A percentile compares a stretch with the other conserved stretches of the same genome.
These are phyloP conservation scores for Anguilla rostrata DNA, from an alignment of 2,113 vertebrate genomes.

Conservation along the genomic window DNA sequence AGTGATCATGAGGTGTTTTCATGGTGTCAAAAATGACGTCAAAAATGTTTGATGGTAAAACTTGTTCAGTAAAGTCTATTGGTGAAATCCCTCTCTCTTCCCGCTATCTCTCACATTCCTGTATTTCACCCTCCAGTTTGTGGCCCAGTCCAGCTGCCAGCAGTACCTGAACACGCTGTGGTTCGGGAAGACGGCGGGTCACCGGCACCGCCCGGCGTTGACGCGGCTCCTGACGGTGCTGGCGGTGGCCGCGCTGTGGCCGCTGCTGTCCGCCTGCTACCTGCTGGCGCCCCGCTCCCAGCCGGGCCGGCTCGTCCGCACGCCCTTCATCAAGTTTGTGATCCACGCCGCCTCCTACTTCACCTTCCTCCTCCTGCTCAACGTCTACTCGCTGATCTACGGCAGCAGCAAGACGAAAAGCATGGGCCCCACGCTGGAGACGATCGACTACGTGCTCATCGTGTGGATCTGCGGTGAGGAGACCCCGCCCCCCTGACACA, in stretches of 20 bases:
- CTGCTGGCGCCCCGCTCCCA: slow-evolving; percentile 91
- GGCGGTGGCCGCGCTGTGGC: slow-evolving; percentile 89
- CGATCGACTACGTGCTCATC: slow-evolving; percentile 94
- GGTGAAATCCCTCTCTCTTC: not conserved
- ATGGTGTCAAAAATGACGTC: too few relatives aligned
- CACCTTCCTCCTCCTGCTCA: slow-evolving; percentile 90
- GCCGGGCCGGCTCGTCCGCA: slow-evolving; percentile 92
- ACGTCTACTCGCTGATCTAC: slow-evolving; percentile 94
- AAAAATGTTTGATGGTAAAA: too few relatives aligned
- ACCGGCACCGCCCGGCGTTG: slow-evolving; percentile 90
- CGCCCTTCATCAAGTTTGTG: slow-evolving; percentile 97
- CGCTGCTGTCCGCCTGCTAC: slow-evolving; percentile 89
- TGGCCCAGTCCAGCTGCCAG: slow-evolving; percentile 97
- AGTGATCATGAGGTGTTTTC: too few relatives aligned
- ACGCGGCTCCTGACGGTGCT: slow-evolving; percentile 92
- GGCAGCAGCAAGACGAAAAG: slow-evolving; percentile 90
- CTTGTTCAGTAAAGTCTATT: not conserved
- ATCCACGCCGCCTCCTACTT: slow-evolving; percentile 97
- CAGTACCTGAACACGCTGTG: slow-evolving; percentile 98
- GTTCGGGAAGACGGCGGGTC: slow-evolving; percentile 97
- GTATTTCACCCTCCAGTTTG: slow-evolving; percentile 74
- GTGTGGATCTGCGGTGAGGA: slow-evolving; percentile 91
- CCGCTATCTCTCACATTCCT: not conserved
- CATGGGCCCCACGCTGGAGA: slow-evolving; percentile 89
- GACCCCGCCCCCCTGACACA: not conserved